Evolutionary conservation across 2,113 vertebrate species (phyloP), one percentile per base, ranked within the genome.

Genomic region (Cichladusa arquata): DNA sequence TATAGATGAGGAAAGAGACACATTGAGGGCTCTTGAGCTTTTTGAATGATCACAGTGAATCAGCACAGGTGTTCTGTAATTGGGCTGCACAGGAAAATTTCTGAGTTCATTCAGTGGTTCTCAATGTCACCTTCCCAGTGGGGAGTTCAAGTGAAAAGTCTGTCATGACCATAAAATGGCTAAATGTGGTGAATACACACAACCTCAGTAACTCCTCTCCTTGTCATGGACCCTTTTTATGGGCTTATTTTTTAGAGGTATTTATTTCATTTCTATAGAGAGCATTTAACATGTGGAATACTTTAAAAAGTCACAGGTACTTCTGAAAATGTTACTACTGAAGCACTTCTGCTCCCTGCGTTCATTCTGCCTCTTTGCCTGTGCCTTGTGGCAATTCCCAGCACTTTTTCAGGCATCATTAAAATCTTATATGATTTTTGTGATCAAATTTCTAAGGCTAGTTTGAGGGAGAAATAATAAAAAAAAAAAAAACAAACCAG

Each of bases 21-120:
- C 73, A 36, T 34, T 67, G 69, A 98, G 94, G 60, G 86, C 86
- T 74, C 96, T 97, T 95, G 87, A 97, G 76, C 70, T 67, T 95
- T 93, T 90, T 94, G 87, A 95, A 93, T 96, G 94, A 94, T 93
- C 79, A 8, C 29, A 91, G 64, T 92, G 87, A 96, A 96, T 97
- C 95, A 96, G 85, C n/a, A 69, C 94, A 98, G 96, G 94, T 95
- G 95, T 93, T 96, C 42, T 76, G 57, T 71, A 94, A 95, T 91
- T 93, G 58, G 83, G 48, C 57, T 82, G 33, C 53, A 53, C 26
- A 58, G 73, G 28, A 78, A 90, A 92, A 94, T 87, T 44, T 60
- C 33, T 1, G 28, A 47, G 56, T 96, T 89, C 76, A 82, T 85
- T 92, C 60, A 74, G 8, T 3, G 15, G 14, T 73, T 82, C 71